Evolutionary conservation across 2,113 vertebrate species (phyloP).

Genomic region (Lagenorhynchus albirostris): DNA sequence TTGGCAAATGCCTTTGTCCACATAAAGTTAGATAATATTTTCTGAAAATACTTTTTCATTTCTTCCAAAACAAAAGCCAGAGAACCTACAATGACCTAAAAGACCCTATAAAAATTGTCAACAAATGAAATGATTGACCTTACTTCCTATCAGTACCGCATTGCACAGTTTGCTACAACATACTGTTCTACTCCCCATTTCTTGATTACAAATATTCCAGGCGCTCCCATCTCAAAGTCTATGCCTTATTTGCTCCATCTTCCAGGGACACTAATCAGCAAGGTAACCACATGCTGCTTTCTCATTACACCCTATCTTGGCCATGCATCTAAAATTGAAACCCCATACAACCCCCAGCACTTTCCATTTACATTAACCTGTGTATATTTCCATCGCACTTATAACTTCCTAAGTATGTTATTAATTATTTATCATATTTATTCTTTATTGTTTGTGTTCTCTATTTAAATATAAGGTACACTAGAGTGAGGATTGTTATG

Average conservation of each 20-base stretch:
- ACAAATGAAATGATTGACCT: neutral
- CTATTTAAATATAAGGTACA: neutral
- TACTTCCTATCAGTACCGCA: neutral
- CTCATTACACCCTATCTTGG: neutral
- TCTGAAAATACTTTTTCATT: neutral
- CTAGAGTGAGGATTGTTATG: neutral
- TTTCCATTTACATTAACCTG: neutral
- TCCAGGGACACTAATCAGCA: neutral
- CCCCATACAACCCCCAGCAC: rapidly evolving
- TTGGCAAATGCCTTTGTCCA: neutral
- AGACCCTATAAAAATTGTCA: neutral
- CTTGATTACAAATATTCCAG: neutral
- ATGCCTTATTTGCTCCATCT: neutral
- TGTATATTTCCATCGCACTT: neutral
- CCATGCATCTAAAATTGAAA: neutral
- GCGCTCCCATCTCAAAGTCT: neutral
- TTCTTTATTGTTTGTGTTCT: neutral
- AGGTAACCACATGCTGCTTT: neutral
- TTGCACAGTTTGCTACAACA: neutral
- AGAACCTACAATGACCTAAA: neutral
- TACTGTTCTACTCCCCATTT: neutral
- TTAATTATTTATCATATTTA: neutral
- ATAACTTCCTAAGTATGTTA: neutral
- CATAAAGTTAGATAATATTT: neutral
- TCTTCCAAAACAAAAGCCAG: neutral